Conservation (phyloP, 2,888 invertebrate genomes). For the Physocephala rufipes region DNA sequence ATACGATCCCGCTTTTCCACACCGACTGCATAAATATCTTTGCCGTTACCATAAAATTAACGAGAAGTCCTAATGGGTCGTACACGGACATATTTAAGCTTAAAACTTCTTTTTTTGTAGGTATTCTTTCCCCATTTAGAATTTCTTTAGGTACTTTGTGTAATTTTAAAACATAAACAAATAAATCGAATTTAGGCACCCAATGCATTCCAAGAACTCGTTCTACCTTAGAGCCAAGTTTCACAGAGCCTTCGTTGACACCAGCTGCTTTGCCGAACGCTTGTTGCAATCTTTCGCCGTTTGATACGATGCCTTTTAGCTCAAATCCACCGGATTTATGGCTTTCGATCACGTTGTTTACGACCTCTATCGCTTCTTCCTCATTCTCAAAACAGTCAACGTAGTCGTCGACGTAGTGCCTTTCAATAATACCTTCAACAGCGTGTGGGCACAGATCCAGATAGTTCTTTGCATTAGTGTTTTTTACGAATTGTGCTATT, state of each 20-base stretch:
- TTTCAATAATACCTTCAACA: neutral
- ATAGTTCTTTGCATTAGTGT: neutral
- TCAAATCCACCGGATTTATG: constrained; percentile 25
- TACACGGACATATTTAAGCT: constrained; percentile 49
- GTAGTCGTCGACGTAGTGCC: neutral
- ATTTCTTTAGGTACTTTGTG: constrained; percentile 30
- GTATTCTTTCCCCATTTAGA: constrained; percentile 27
- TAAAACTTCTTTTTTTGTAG: constrained; percentile 47
- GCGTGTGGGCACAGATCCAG: no score
- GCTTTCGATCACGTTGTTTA: neutral
- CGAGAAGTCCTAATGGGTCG: constrained; percentile 49
- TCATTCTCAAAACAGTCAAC: neutral
- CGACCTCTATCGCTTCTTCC: constrained; percentile 7
- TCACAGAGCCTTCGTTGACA: neutral
- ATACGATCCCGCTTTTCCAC: constrained; percentile 27
- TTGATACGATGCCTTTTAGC: constrained; percentile 11
- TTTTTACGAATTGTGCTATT: constrained; percentile 13
- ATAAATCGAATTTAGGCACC: constrained; percentile 13
- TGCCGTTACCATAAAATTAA: constrained; percentile 42
- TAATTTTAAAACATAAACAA: constrained; percentile 40
- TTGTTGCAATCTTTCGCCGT: constrained; percentile 8
- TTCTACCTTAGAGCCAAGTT: neutral
- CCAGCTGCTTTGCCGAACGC: neutral
- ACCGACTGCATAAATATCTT: constrained; percentile 31
- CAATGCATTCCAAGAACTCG: constrained; percentile 33